Conservation (phyloP, 2,797 vertebrate genomes). For the Chelmon rostratus region DNA sequence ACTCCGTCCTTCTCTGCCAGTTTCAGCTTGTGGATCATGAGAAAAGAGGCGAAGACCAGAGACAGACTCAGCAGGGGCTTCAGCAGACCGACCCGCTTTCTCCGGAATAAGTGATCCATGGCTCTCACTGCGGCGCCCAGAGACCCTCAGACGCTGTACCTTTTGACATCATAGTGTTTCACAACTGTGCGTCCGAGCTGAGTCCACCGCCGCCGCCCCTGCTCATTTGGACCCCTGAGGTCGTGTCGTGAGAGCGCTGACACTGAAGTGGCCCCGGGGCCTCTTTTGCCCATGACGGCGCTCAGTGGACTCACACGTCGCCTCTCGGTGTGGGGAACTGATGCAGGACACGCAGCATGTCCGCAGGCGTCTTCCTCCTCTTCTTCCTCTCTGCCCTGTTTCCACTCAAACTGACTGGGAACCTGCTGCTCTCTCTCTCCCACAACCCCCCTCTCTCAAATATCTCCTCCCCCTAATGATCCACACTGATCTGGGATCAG, state of each 20-base stretch:
- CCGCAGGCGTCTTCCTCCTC: not conserved
- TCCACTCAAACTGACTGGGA: slow-evolving; percentile 4
- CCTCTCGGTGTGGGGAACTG: not conserved
- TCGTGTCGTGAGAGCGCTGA: slow-evolving; percentile 15
- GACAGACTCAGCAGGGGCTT: slow-evolving; percentile 86
- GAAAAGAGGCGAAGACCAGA: slow-evolving; percentile 83
- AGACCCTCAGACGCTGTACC: slow-evolving; percentile 42
- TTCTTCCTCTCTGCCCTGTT: not conserved
- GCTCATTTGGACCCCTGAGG: slow-evolving; percentile 20
- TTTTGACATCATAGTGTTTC: slow-evolving; percentile 56
- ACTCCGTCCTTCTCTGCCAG: slow-evolving; percentile 80
- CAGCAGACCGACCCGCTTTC: slow-evolving; percentile 80
- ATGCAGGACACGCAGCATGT: not conserved
- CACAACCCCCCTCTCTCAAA: not conserved
- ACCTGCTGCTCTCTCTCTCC: slow-evolving; percentile 27
- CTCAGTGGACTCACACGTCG: not conserved
- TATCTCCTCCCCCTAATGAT: slow-evolving; percentile 50
- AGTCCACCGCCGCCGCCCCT: slow-evolving; percentile 30
- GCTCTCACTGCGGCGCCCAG: slow-evolving; percentile 45
- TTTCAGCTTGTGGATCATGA: slow-evolving; percentile 87
- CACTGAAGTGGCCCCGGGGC: slow-evolving; percentile 43
- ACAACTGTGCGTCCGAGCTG: slow-evolving; percentile 16
- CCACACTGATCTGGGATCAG: slow-evolving; percentile 31
- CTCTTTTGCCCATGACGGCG: slow-evolving; percentile 39
- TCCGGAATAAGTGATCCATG: slow-evolving; percentile 84